phyloP scores from a whole-genome alignment of 2,888 invertebrate genomes.

The Rotaria socialis region DNA sequence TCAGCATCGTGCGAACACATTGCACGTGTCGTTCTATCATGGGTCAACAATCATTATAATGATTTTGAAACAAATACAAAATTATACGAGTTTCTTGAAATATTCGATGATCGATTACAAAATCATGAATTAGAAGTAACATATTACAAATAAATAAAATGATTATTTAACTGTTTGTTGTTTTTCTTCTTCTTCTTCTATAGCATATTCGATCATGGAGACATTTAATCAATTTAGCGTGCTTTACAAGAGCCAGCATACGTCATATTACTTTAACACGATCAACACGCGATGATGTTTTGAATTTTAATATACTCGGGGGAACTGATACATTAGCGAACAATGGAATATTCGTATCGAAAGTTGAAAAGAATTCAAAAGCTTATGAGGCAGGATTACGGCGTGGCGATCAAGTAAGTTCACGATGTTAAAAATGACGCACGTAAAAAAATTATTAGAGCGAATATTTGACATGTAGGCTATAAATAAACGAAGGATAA shows the following conservation, averaged over 20 bases:
- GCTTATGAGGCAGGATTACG: slow-evolving; percentile 92
- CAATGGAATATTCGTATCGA: slow-evolving; percentile 87
- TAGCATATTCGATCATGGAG: slow-evolving; percentile 54
- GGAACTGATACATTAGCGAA: slow-evolving; percentile 76
- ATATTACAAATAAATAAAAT: background rate
- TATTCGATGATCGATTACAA: slow-evolving; percentile 63
- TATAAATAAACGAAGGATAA: no score
- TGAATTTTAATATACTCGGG: slow-evolving; percentile 62
- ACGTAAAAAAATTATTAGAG: background rate
- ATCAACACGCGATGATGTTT: slow-evolving; percentile 79
- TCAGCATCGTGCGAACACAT: slow-evolving; percentile 57
- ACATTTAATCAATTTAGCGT: slow-evolving; percentile 83
- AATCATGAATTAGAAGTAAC: slow-evolving; percentile 37
- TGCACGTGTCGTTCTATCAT: slow-evolving; percentile 86
- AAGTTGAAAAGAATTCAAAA: slow-evolving; percentile 84
- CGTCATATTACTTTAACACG: slow-evolving; percentile 84
- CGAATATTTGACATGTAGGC: no score
- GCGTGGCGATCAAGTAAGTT: slow-evolving; percentile 77
- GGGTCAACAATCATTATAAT: slow-evolving; percentile 76
- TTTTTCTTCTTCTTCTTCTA: background rate
- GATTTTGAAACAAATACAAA: slow-evolving; percentile 72
- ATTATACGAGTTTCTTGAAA: slow-evolving; percentile 92
- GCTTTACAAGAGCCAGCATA: slow-evolving; percentile 88
- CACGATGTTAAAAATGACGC: background rate
- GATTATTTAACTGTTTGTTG: background rate